Conservation (phyloP, 2,797 vertebrate genomes). For the Podarcis lilfordi region DNA sequence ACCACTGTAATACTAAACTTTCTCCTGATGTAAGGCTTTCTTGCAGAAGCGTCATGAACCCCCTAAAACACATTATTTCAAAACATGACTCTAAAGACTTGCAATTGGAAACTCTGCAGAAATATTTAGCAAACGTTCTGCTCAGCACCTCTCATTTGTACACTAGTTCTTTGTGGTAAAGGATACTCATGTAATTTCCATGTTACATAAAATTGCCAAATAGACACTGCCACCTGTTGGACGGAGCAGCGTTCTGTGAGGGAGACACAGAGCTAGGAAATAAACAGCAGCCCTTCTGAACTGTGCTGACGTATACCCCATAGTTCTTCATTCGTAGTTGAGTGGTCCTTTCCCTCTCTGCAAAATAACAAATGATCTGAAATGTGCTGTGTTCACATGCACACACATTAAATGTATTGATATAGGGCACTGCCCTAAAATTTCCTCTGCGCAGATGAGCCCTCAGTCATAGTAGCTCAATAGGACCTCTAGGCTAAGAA, state of each 20-base stretch:
- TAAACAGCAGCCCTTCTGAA: background rate
- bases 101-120: background rate
- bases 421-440: too few species aligned
- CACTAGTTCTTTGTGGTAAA: conserved; percentile 1
- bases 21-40: too few species aligned
- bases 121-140: conserved; percentile 33
- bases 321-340: background rate
- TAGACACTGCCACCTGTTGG: conserved; percentile 74
- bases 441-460: too few species aligned
- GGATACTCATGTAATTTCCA: conserved; percentile 34
- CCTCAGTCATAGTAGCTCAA: background rate
- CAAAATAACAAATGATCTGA: background rate
- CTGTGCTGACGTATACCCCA: background rate
- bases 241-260: conserved; percentile 30
- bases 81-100: background rate
- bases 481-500: background rate
- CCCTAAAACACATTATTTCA: too few species aligned
- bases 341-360: background rate
- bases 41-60: too few species aligned
- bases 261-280: conserved; percentile 45
- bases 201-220: conserved; percentile 56
- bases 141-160: conserved; percentile 1
- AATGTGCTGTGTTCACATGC: background rate
- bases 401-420: too few species aligned
- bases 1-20: too few species aligned